phyloP scores from a whole-genome alignment of 2,113 vertebrate species.

The Grammomys dolichurus region DNA sequence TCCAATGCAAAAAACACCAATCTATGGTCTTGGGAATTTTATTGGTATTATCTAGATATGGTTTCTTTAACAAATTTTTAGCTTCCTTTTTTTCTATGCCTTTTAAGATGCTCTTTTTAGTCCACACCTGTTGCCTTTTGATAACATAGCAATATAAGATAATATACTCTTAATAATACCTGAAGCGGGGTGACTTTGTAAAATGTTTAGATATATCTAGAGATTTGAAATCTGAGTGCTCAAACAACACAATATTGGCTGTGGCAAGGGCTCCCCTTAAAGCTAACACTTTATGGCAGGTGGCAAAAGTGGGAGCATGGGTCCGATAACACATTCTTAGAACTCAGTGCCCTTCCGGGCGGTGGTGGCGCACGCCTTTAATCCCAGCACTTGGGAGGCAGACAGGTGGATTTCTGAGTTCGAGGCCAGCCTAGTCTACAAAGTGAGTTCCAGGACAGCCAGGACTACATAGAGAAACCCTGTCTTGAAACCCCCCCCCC shows the following conservation, averaged over 20 bases:
- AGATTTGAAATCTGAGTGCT: neutral
- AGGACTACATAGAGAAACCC: too few species aligned
- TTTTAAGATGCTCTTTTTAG: slow-evolving; percentile 89
- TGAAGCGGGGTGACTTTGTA: neutral
- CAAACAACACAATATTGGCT: neutral
- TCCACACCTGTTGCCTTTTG: slow-evolving; percentile 87
- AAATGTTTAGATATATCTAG: neutral
- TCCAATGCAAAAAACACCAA: slow-evolving; percentile 73
- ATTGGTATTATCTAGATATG: slow-evolving; percentile 86
- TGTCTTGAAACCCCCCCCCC: too few species aligned
- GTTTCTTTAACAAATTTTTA: slow-evolving; percentile 86
- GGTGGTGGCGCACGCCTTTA: too few species aligned
- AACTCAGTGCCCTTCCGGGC: too few species aligned
- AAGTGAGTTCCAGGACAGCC: too few species aligned
- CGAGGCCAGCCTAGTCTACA: too few species aligned
- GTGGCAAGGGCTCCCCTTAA: neutral
- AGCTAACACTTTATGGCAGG: neutral
- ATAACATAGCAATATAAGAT: slow-evolving; percentile 45
- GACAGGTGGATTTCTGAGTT: too few species aligned
- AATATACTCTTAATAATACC: neutral
- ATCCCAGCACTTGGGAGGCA: too few species aligned
- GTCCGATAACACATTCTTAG: neutral
- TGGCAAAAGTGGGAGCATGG: neutral
- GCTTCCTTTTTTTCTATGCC: slow-evolving; percentile 91
- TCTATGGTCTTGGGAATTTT: slow-evolving; percentile 78